Conservation (phyloP, 92 coral and sea anemone genomes). For the Paragorgia papillata region DNA sequence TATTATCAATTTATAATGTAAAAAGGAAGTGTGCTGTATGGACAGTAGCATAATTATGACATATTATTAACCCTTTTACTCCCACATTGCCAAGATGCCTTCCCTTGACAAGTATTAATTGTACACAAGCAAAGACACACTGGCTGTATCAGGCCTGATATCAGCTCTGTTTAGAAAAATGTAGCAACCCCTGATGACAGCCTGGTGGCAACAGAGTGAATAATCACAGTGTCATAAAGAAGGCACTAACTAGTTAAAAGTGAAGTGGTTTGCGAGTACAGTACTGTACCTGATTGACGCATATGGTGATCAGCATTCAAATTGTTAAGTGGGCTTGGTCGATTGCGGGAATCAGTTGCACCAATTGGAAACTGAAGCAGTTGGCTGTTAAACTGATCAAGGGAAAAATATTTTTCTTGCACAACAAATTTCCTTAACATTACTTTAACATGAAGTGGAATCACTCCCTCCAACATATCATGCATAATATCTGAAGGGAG, state of each 20-base stretch:
- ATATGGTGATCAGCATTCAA: constrained; percentile 34
- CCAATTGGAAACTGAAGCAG: constrained; percentile 54
- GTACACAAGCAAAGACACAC: too few species aligned
- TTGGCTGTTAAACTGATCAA: constrained; percentile 46
- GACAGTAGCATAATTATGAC: too few species aligned
- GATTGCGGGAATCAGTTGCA: constrained; percentile 47
- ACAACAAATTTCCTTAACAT: constrained; percentile 39
- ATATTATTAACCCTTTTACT: neutral
- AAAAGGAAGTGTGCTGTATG: too few species aligned
- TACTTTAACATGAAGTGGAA: constrained; percentile 57
- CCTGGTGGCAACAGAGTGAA: too few species aligned
- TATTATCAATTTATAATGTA: neutral
- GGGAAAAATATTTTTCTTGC: constrained; percentile 40
- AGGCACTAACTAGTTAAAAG: neutral
- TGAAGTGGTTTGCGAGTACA: neutral
- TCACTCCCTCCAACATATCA: constrained; percentile 61
- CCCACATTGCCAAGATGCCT: too few species aligned
- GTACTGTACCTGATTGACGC: constrained; percentile 56
- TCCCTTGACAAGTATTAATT: too few species aligned
- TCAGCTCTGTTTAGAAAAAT: too few species aligned
- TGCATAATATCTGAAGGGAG: constrained; percentile 72
- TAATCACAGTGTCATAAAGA: too few species aligned
- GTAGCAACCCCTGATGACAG: too few species aligned
- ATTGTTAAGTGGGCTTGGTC: constrained; percentile 43
- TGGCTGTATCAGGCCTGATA: too few species aligned